Evolutionary conservation across 2,797 vertebrate species (phyloP).

Genomic region (Premnoplex brunnescens): DNA sequence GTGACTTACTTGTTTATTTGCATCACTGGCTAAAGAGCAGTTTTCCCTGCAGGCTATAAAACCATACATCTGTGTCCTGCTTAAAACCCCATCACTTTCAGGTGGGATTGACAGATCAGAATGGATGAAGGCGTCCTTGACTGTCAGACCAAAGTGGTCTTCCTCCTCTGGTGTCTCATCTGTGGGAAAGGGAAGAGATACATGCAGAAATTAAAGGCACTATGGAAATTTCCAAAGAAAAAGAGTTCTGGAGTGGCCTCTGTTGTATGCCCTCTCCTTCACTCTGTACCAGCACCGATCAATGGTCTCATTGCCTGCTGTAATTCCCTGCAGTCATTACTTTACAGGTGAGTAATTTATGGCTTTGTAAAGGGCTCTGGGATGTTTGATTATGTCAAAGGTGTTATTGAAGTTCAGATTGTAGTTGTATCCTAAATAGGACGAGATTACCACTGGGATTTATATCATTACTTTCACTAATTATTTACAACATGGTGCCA

Average conservation of each 20-base stretch:
- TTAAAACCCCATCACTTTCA: neutral
- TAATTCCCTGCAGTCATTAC: slow-evolving; percentile 72
- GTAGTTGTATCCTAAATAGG: slow-evolving; percentile 69
- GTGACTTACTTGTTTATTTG: slow-evolving; percentile 45
- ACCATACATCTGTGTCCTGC: neutral
- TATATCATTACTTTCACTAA: slow-evolving; percentile 63
- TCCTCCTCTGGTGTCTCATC: neutral
- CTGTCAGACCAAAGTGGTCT: neutral
- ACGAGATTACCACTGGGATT: slow-evolving; percentile 65
- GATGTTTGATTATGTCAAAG: slow-evolving; percentile 74
- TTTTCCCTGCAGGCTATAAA: slow-evolving; percentile 49
- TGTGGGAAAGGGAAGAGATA: neutral
- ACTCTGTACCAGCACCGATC: slow-evolving; percentile 44
- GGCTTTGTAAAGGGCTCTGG: slow-evolving; percentile 65
- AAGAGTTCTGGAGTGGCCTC: neutral
- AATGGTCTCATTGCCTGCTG: slow-evolving; percentile 57
- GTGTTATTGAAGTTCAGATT: slow-evolving; percentile 71
- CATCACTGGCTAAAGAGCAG: slow-evolving; percentile 39
- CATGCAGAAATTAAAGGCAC: neutral
- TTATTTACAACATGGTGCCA: slow-evolving; percentile 63
- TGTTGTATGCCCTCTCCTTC: slow-evolving; percentile 25
- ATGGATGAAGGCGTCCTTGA: neutral
- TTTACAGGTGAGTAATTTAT: slow-evolving; percentile 73
- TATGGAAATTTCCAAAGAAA: slow-evolving; percentile 19
- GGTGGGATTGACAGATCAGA: neutral